Base-by-base conservation (phyloP, 2,888 invertebrate species). In the Clistopyga incitator region DNA sequence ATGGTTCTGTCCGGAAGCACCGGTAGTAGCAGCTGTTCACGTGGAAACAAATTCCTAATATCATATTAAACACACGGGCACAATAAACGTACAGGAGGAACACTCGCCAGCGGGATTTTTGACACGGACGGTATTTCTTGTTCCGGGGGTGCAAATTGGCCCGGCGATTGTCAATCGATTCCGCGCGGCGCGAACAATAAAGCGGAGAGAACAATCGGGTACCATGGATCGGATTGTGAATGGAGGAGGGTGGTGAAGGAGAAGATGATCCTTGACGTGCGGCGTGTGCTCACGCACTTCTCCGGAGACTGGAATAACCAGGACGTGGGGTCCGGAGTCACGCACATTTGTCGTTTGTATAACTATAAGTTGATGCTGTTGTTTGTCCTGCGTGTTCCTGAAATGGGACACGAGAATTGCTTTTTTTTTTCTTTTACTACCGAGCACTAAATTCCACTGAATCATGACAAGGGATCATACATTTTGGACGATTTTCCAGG, bases 21-120 rank as follows among this genome's bases (percentile, higher is more conserved):
- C 88, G 84, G 82, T 71, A 70, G 61, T 74, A 83, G 88, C 90
- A 91, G 91, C 91, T 91, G 91, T 87, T 88, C 86, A 74, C 87
- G 47, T 23, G 88, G 89, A 89, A 90, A 89, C 89, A 90, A 91
- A 91, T 91, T 90, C 89, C 88, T 90, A 90, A 91, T 90, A 89
- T 88, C 89, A 87, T 87, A 88, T 90, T 90, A 90, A 90, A 91
- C 90, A 90, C 89, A 89, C 87, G 88, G 84, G 88, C 87, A 90
- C 89, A 89, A 89, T 88, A n/a, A n/a, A 85, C 38, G 81, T 56
- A 68, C 86, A 78, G 45, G 54, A 20, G n/a, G 34, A 59, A 15
- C 56, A 80, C 72, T 82, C 77, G 52, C 52, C 50, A 47, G 29
- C 11, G 87, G 84, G 87, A 87, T 89, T 90, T 86, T 90, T 86